Evolutionary conservation across 1,140 invertebrate genomes (phyloP).

Genomic region (Globodera rostochiensis): DNA sequence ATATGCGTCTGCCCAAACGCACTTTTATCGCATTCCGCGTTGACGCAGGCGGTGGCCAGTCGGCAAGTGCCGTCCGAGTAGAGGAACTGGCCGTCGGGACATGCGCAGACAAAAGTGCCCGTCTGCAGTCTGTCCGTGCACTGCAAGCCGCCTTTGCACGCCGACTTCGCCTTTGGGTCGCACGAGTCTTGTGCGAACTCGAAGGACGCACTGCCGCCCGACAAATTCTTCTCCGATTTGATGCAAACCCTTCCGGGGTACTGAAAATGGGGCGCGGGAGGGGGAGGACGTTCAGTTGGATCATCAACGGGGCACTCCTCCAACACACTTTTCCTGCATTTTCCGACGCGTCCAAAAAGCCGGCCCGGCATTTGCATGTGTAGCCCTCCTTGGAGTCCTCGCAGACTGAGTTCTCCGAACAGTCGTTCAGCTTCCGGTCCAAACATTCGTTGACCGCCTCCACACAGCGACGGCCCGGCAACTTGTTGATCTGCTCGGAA

Average conservation of each 20-base stretch:
- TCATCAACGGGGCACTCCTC: no score
- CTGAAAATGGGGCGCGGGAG: not conserved
- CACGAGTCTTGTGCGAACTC: slow-evolving; percentile 29
- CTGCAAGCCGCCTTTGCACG: slow-evolving; percentile 25
- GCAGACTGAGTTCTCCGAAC: slow-evolving; percentile 80
- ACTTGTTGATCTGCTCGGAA: slow-evolving; percentile 59
- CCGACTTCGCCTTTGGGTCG: slow-evolving; percentile 10
- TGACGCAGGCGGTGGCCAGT: slow-evolving; percentile 49
- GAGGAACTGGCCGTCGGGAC: slow-evolving; percentile 56
- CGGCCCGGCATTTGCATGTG: slow-evolving; percentile 53
- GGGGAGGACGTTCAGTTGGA: no score
- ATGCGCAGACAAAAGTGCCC: slow-evolving; percentile 33
- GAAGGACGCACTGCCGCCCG: slow-evolving; percentile 6
- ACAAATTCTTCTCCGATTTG: slow-evolving; percentile 51
- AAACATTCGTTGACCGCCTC: slow-evolving; percentile 85
- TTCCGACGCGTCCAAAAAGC: slow-evolving; percentile 61
- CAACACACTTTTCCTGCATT: slow-evolving; percentile 47
- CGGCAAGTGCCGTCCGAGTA: slow-evolving; percentile 60
- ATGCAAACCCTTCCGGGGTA: slow-evolving; percentile 63
- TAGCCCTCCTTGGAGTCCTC: slow-evolving; percentile 73
- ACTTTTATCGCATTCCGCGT: slow-evolving; percentile 59
- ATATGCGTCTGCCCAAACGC: no score
- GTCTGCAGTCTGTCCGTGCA: slow-evolving; percentile 17
- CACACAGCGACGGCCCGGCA: slow-evolving; percentile 60
- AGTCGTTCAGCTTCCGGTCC: slow-evolving; percentile 84